phyloP scores from a whole-genome alignment of 2,113 vertebrate species.

The Daphoenositta chrysoptera region DNA sequence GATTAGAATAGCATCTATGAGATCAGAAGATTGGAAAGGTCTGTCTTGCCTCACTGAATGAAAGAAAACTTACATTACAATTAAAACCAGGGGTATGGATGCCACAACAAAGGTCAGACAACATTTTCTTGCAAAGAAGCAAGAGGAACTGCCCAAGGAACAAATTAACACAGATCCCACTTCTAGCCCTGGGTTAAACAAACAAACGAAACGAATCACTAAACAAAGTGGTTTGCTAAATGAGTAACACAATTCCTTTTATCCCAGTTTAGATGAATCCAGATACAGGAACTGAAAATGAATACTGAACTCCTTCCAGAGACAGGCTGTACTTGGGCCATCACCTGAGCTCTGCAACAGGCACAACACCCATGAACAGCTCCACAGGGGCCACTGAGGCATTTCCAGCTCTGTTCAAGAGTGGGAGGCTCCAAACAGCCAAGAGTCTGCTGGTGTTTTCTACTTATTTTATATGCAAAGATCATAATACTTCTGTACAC shows the following conservation, averaged over 20 bases:
- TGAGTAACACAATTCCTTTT: slow-evolving; percentile 6
- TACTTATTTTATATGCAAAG: not conserved
- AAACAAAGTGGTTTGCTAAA: slow-evolving; percentile 24
- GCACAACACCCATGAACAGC: not conserved
- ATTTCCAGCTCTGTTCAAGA: not conserved
- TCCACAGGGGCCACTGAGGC: not conserved
- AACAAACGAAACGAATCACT: slow-evolving; percentile 24
- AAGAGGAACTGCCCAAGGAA: slow-evolving; percentile 25
- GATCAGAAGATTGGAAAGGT: not conserved
- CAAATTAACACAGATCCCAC: slow-evolving; percentile 6
- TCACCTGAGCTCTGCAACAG: not conserved
- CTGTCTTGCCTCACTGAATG: not conserved
- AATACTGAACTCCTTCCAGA: not conserved
- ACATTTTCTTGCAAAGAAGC: slow-evolving; percentile 14
- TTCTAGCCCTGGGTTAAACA: slow-evolving; percentile 28
- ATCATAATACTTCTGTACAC: not conserved
- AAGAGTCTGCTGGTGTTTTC: not conserved
- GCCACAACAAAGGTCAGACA: slow-evolving; percentile 11
- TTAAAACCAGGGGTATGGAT: not conserved
- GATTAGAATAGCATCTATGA: not conserved
- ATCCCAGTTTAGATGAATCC: not conserved
- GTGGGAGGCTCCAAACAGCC: not conserved
- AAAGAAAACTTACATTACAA: not conserved
- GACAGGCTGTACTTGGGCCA: not conserved
- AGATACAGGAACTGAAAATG: not conserved